These are phyloP conservation scores for Crioceris asparagi DNA, from an alignment of 2,888 invertebrate genomes.

Conservation along the genomic window DNA sequence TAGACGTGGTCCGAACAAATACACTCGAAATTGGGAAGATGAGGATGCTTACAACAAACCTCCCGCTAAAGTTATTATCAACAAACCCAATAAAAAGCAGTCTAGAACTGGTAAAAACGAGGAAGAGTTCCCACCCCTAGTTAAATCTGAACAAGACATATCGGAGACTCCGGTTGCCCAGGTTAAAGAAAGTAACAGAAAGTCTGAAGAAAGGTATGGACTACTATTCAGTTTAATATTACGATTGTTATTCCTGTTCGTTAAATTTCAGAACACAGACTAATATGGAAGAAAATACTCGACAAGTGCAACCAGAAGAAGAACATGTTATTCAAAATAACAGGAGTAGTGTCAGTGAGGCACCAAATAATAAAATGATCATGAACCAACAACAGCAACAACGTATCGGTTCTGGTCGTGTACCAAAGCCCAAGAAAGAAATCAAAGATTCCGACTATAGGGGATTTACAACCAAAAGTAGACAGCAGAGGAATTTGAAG, in stretches of 20 bases:
- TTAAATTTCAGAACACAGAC: too few relatives aligned
- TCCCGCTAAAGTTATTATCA: conserved; percentile 21
- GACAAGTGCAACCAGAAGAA: too few relatives aligned
- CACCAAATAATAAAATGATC: too few relatives aligned
- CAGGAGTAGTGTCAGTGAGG: too few relatives aligned
- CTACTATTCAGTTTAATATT: too few relatives aligned
- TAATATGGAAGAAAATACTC: too few relatives aligned
- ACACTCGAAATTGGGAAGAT: conserved; percentile 87
- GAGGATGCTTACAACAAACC: conserved; percentile 74
- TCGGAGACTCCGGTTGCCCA: too few relatives aligned
- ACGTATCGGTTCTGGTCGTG: conserved; percentile 14
- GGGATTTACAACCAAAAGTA: conserved; percentile 34
- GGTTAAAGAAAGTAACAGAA: too few relatives aligned
- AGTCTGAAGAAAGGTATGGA: conserved; percentile 14
- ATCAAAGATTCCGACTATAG: conserved; percentile 34
- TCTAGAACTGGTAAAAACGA: conserved; percentile 16
- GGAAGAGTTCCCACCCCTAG: conserved; percentile 28
- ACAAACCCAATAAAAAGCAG: conserved; percentile 23
- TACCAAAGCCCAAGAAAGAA: conserved; percentile 30
- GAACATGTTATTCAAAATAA: too few relatives aligned
- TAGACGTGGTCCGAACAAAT: conserved; percentile 84
- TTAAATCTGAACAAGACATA: conserved; percentile 6
- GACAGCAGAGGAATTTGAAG: conserved; percentile 26
- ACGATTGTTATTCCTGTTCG: too few relatives aligned
- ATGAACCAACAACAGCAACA: too few relatives aligned